Evolutionary conservation across 2,888 invertebrate genomes (phyloP), one percentile per base, ranked within the genome.

Genomic region (Theodoxus fluviatilis): DNA sequence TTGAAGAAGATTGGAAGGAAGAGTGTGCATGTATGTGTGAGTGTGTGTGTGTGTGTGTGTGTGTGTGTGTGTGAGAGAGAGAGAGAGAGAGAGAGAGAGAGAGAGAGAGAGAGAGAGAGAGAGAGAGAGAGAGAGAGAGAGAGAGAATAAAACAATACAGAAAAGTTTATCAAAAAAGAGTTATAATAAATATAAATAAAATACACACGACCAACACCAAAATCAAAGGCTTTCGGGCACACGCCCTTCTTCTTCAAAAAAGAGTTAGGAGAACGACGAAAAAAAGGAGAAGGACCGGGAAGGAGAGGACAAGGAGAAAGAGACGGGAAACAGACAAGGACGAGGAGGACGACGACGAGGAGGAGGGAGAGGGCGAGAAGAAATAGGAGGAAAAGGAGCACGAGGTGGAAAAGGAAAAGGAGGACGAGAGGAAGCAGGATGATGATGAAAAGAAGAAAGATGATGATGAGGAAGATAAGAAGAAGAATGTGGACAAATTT

Each of bases 321-420:
- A n/a, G n/a, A n/a, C n/a, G n/a, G n/a, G n/a, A n/a, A n/a, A n/a
- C n/a, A n/a, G n/a, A n/a, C n/a, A n/a, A n/a, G n/a, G n/a, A n/a
- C n/a, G n/a, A n/a, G n/a, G n/a, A n/a, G n/a, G n/a, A n/a, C n/a
- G 65, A 65, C 40, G 25, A 40, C 37, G 43, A 65, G 43, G 15
- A 40, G 25, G 40, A 40, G 40, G 25, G 40, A 64, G 64, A 25
- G 6, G 3, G n/a, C 22, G 2, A 25, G 57, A 25, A 4, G 57
- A 15, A 2, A 28, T 22, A 22, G 22, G 22, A 15, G 22, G n/a
- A 15, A 25, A 57, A 15, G 28, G n/a, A 57, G n/a, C 15, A 25
- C 15, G 22, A 22, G 57, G 15, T 15, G 15, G 57, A 22, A n/a
- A n/a, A n/a, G n/a, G n/a, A n/a, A n/a, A n/a, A n/a, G n/a, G n/a